Evolutionary conservation across 2,888 invertebrate genomes (phyloP), one percentile per base, ranked within the genome.

Genomic region (Mantis religiosa): DNA sequence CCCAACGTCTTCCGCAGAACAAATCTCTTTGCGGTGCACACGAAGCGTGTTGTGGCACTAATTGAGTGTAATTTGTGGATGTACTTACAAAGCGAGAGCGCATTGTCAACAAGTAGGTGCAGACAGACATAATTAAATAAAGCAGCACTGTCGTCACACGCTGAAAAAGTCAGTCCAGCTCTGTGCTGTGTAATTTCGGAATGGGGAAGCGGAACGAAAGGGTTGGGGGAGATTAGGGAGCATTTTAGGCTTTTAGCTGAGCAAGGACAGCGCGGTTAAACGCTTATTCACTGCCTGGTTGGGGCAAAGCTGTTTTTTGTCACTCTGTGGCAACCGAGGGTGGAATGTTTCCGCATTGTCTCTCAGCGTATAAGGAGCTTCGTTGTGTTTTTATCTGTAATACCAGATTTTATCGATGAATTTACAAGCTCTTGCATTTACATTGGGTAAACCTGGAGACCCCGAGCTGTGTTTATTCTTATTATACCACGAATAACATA

Each of bases 41-140:
- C 85, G 25, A 27, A 87, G 82, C 82, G 82, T 41, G 81, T 87
- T 87, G 82, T 82, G 34, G 34, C 30, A 87, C 87, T 87, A 87
- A 87, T 87, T 87, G 82, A 87, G 41, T 87, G 87, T 87, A 87
- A 87, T 87, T 87, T 87, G 87, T 87, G 87, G 81, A 87, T 82
- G 82, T 82, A 87, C 82, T 87, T 30, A 82, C 28, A 82, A 81
- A 15, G n/a, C 81, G 82, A 41, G 85, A 41, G 14, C 27, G 47
- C 87, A 30, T 82, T 87, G 87, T 87, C 87, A 87, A 87, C 87
- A 87, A 87, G 87, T 87, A 86, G 86, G 25, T 27, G 20, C 28
- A 12, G 54, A 71, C 54, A 71, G 54, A 14, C 54, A 71, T 71
- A 71, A 71, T 71, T 71, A 71, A 71, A 71, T 71, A 71, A 71